A percentile compares a stretch with the other conserved stretches of the same genome.
These are phyloP conservation scores for Hymenopus coronatus DNA, from an alignment of 2,888 invertebrate species.

Conservation along the genomic window DNA sequence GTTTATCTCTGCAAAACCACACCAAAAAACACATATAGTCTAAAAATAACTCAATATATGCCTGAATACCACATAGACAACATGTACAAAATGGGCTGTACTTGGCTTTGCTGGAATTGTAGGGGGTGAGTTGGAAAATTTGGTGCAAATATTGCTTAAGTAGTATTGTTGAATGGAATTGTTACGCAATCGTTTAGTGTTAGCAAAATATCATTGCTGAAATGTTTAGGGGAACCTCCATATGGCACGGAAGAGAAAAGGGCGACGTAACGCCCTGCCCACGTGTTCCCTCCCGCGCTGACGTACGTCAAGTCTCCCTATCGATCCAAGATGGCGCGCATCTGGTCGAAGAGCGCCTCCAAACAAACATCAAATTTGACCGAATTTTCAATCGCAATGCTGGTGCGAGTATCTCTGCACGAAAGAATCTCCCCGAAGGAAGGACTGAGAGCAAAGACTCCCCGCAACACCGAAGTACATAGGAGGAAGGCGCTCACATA, in stretches of 20 bases:
- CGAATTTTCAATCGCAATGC: neutral
- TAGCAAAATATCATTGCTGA: neutral
- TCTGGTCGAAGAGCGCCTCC: neutral
- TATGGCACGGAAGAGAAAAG: constrained; percentile 13
- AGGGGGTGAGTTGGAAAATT: neutral
- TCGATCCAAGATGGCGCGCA: constrained; percentile 39
- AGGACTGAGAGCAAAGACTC: neutral
- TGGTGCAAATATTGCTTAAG: too few species aligned
- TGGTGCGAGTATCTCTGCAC: neutral
- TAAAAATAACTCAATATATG: neutral
- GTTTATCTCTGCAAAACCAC: neutral
- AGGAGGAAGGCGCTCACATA: constrained; percentile 8
- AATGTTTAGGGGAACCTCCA: neutral
- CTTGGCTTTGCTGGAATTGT: neutral
- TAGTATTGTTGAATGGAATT: neutral
- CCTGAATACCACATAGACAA: neutral
- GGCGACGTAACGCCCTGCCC: neutral
- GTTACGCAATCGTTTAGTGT: neutral
- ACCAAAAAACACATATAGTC: neutral
- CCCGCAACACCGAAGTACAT: neutral
- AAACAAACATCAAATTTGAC: neutral
- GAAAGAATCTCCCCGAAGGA: neutral
- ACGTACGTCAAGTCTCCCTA: constrained; percentile 28
- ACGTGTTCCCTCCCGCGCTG: constrained; percentile 23
- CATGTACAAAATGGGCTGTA: neutral